These are phyloP conservation scores for Oxycera nigricornis DNA, from an alignment of 2,888 invertebrate genomes.

Conservation along the genomic window DNA sequence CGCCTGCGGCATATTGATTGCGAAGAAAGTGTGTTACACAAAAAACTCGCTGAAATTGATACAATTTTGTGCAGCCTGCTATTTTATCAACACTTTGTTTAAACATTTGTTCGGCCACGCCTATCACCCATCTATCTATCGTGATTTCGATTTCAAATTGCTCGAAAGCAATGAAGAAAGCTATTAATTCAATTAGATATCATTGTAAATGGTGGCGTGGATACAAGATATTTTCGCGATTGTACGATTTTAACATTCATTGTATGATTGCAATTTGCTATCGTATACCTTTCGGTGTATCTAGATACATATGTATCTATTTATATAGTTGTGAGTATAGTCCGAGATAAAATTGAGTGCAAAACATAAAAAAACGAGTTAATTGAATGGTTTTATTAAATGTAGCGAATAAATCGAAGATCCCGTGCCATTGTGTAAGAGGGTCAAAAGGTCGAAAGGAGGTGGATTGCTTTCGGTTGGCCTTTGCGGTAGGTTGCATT, in stretches of 20 bases:
- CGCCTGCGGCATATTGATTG: neutral
- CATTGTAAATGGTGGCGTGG: conserved; percentile 26
- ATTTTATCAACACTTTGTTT: neutral
- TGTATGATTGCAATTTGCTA: conserved; percentile 13
- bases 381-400: neutral
- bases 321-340: neutral
- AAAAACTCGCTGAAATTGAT: conserved; percentile 23
- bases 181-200: conserved; percentile 39
- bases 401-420: neutral
- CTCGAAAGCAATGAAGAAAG: conserved; percentile 24
- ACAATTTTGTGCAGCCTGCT: neutral
- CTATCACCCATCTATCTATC: no score
- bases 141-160: conserved; percentile 1
- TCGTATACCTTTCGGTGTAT: no score
- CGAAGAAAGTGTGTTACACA: neutral
- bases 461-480: no score
- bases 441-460: no score
- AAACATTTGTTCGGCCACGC: conserved; percentile 11
- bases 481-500: no score
- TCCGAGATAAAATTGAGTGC: neutral
- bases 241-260: conserved; percentile 8
- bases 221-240: conserved; percentile 27
- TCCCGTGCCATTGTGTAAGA: no score
- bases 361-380: neutral
- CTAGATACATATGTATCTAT: neutral